Evolutionary conservation across 2,797 vertebrate genomes (phyloP), one percentile per base, ranked within the genome.

Genomic region (Peromyscus aztecus): DNA sequence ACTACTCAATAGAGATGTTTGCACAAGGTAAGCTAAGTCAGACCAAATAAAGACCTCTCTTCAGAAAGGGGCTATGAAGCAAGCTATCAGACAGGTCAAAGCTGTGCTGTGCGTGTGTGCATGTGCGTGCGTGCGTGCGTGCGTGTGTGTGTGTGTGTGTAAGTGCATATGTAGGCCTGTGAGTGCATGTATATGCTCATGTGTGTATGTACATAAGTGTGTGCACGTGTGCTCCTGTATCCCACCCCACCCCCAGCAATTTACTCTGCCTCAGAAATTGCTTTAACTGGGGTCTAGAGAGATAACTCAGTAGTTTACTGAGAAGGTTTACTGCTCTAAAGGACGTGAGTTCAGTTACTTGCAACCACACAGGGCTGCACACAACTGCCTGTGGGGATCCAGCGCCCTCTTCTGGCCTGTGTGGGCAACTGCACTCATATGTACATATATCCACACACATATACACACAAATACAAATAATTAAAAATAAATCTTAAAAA

Each of bases 1-100:
- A 77, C 29, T 2, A 19, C 13, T 81, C 77, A 76, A 31, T 27
- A 40, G 27, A 85, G 37, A 49, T 84, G 49, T 65, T 46, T 81
- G 27, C n/a, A 37, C 31, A 75, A 40, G 23, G 65, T 29, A 46
- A 71, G 37, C 9, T 59, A 4, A 65, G n/a, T 89, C 46, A 73
- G 63, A 75, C 52, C 83, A 76, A 80, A 73, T 40, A 67, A 93
- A 96, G 40, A 43, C 29, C 90, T 29, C 6, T 69, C 49, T 37
- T 71, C n/a, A 83, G 65, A 80, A 67, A 40, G 43, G 0, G 52
- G 31, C 57, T 37, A 77, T 46, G 69, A 34, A n/a, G 24, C 3
- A 21, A 93, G 59, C 46, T 95, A 52, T 37, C 80, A 84, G 40
- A 16, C 16, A 29, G 23, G 16, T 49, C 65, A 85, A 52, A 86